phyloP scores from a whole-genome alignment of 2,113 vertebrate genomes.

The Lepus timidus region DNA sequence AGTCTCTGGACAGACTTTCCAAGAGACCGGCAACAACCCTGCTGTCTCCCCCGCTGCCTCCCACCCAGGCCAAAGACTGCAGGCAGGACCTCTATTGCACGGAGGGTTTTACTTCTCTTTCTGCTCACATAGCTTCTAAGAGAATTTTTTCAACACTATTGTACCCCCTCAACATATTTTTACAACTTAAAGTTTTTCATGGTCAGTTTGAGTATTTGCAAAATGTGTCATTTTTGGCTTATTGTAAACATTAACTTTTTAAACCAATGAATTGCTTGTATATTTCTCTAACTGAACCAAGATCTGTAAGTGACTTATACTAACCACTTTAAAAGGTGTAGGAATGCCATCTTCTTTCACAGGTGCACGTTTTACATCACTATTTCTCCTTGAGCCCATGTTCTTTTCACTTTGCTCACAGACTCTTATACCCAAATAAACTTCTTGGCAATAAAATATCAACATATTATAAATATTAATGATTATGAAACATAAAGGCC shows the following conservation, averaged over 20 bases:
- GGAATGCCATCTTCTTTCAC: background rate
- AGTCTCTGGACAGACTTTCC: background rate
- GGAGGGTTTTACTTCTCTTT: background rate
- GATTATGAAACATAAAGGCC: conserved; percentile 12
- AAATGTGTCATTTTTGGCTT: background rate
- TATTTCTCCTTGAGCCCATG: conserved; percentile 28
- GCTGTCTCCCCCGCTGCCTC: background rate
- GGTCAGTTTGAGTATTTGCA: conserved; percentile 4
- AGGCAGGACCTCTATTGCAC: background rate
- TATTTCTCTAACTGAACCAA: background rate
- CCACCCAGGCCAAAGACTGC: background rate
- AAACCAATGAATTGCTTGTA: background rate
- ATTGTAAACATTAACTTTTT: background rate
- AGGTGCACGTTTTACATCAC: conserved; percentile 17
- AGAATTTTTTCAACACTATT: conserved; percentile 18
- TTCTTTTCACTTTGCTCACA: background rate
- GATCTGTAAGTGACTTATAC: background rate
- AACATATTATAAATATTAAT: background rate
- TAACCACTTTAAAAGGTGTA: background rate
- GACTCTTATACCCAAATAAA: background rate
- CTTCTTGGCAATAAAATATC: background rate
- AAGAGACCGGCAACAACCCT: background rate
- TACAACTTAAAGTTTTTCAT: conserved; percentile 29
- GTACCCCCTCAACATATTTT: background rate
- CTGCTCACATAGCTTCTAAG: background rate